Conservation (phyloP, 1,140 invertebrate genomes). For the Anastrepha obliqua region DNA sequence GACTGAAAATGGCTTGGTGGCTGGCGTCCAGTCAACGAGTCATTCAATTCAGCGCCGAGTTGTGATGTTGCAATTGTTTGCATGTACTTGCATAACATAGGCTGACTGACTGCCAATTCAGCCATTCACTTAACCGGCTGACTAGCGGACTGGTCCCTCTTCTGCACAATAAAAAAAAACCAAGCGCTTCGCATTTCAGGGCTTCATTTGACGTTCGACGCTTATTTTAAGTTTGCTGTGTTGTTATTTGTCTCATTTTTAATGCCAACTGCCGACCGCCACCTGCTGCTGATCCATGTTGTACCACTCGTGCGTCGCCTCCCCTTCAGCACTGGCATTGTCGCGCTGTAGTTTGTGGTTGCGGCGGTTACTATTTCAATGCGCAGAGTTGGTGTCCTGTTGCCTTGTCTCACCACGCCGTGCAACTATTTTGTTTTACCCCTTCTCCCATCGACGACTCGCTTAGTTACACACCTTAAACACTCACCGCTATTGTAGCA, state of each 20-base stretch:
- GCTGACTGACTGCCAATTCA: background rate
- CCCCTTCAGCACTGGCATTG: background rate
- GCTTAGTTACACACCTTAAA: constrained; percentile 23
- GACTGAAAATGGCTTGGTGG: background rate
- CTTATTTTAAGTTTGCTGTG: constrained; percentile 6
- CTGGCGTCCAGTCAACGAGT: constrained; percentile 12
- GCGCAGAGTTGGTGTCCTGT: background rate
- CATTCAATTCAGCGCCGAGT: constrained; percentile 24
- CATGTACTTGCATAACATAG: background rate
- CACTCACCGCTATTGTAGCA: background rate
- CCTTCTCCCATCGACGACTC: background rate
- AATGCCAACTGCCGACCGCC: background rate
- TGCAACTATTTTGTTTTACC: background rate
- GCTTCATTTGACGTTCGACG: constrained; percentile 25
- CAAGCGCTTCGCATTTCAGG: background rate
- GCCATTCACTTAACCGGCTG: background rate
- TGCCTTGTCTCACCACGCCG: background rate
- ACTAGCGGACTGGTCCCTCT: background rate
- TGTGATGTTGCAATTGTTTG: constrained; percentile 18
- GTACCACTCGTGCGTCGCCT: background rate
- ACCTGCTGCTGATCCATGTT: constrained; percentile 33
- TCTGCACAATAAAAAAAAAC: background rate
- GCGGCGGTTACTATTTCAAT: constrained; percentile 36
- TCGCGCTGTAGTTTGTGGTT: constrained; percentile 34
- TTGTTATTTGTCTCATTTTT: constrained; percentile 3